phyloP scores from a whole-genome alignment of 2,797 vertebrate species.

The Acrossocheilus fasciatus region DNA sequence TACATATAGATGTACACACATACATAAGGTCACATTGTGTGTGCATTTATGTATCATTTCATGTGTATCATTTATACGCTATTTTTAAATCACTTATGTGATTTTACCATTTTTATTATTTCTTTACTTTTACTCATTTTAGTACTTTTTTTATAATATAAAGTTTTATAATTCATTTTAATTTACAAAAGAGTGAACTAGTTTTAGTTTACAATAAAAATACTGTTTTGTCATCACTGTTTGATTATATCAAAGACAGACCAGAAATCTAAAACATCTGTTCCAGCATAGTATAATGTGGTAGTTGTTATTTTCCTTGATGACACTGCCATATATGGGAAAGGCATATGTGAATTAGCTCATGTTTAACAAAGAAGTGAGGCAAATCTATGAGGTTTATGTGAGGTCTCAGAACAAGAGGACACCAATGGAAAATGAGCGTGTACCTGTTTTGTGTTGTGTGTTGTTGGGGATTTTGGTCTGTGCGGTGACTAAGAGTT shows the following conservation, averaged over 20 bases:
- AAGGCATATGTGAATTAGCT: background rate
- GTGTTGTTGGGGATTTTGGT: slow-evolving; percentile 81
- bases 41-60: too few species aligned
- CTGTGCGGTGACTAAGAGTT: slow-evolving; percentile 90
- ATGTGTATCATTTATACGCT: too few species aligned
- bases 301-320: background rate
- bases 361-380: background rate
- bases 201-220: background rate
- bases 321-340: background rate
- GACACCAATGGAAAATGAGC: background rate
- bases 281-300: background rate
- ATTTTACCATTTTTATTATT: background rate
- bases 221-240: background rate
- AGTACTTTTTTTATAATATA: background rate
- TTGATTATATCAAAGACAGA: background rate
- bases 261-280: background rate
- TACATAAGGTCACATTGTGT: too few species aligned
- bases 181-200: background rate
- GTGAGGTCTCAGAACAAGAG: background rate
- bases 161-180: background rate
- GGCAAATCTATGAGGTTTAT: background rate
- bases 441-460: slow-evolving; percentile 9
- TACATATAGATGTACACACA: too few species aligned
- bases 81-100: background rate
- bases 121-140: background rate